Evolutionary conservation across 2,888 invertebrate genomes (phyloP).

Genomic region (Timandra comae): DNA sequence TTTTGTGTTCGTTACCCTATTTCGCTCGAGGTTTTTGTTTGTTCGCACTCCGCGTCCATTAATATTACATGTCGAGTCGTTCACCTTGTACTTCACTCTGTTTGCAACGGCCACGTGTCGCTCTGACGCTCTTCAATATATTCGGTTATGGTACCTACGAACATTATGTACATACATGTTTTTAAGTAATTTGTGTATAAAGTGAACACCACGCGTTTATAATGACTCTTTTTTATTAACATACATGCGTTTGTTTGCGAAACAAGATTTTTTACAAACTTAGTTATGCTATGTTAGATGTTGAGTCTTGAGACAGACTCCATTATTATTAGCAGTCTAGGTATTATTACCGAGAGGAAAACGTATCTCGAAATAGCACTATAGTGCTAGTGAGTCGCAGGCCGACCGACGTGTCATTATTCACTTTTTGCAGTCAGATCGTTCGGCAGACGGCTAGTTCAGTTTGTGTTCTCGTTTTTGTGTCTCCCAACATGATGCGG

Average conservation of each 20-base stretch:
- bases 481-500: slow-evolving; percentile 40
- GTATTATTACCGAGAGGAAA: slow-evolving; percentile 62
- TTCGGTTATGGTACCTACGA: slow-evolving; percentile 9
- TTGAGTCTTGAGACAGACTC: slow-evolving; percentile 28
- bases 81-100: slow-evolving; percentile 39
- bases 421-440: slow-evolving; percentile 52
- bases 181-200: background rate
- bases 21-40: slow-evolving; percentile 35
- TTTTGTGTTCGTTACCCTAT: slow-evolving; percentile 32
- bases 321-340: slow-evolving; percentile 47
- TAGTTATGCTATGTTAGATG: slow-evolving; percentile 30
- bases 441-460: slow-evolving; percentile 40
- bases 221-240: too few species aligned
- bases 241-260: slow-evolving; percentile 26
- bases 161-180: too few species aligned
- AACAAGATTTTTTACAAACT: slow-evolving; percentile 33
- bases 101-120: slow-evolving; percentile 36
- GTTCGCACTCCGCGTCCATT: slow-evolving; percentile 27
- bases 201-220: slow-evolving; percentile 20
- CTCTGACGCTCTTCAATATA: slow-evolving; percentile 24
- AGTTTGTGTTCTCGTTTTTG: slow-evolving; percentile 52
- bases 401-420: slow-evolving; percentile 46
- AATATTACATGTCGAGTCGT: slow-evolving; percentile 41
- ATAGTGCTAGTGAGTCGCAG: slow-evolving; percentile 46
- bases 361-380: slow-evolving; percentile 62